A percentile compares a stretch with the other conserved stretches of the same genome.
phyloP scores from a whole-genome alignment of 2,113 vertebrate species.

The Microcebus jonahi region DNA sequence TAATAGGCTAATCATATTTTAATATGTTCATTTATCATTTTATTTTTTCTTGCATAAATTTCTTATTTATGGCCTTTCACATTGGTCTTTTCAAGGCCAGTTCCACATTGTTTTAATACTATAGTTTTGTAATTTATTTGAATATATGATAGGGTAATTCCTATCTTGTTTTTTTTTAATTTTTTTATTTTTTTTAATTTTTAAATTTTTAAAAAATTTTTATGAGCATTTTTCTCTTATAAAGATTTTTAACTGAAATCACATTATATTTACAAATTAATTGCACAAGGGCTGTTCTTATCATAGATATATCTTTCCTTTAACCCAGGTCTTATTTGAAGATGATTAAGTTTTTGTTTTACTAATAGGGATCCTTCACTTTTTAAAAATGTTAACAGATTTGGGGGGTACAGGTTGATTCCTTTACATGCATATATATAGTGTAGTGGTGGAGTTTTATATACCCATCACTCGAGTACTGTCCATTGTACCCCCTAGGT shows the following conservation, averaged over 20 bases:
- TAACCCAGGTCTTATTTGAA: background rate
- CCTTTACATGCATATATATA: no score
- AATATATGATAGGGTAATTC: background rate
- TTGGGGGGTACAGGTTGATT: no score
- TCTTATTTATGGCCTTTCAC: background rate
- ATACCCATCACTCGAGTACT: no score
- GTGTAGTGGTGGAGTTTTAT: no score
- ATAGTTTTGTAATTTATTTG: background rate
- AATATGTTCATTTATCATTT: background rate
- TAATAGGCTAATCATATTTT: background rate
- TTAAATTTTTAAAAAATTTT: no score
- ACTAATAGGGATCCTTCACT: background rate
- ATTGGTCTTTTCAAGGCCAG: background rate
- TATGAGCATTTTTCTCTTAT: background rate
- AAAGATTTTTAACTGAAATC: constrained; percentile 16
- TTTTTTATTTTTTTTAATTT: no score
- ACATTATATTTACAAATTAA: background rate
- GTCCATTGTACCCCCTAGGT: no score
- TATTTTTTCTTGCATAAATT: background rate
- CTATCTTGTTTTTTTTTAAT: background rate
- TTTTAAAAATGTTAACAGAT: background rate
- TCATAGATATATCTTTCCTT: background rate
- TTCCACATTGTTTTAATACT: background rate
- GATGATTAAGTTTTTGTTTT: background rate
- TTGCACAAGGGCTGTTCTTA: background rate